Evolutionary conservation across 2,888 invertebrate genomes (phyloP).

Genomic region (Drosophila nr. perissopoda): DNA sequence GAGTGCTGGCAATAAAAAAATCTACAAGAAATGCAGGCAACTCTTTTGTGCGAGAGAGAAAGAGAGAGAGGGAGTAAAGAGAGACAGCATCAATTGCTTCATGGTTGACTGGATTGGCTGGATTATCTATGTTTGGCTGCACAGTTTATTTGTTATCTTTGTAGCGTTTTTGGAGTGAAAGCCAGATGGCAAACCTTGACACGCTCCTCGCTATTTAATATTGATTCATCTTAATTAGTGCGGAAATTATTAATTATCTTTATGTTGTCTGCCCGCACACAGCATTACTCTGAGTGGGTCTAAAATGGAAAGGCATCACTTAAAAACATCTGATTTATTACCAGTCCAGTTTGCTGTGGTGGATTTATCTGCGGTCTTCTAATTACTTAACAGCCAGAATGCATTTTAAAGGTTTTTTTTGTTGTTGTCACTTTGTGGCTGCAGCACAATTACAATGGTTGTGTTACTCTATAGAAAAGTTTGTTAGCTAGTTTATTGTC

Average conservation of each 20-base stretch:
- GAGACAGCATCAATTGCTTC: conserved; percentile 6
- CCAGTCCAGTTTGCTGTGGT: conserved; percentile 10
- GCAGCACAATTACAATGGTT: conserved; percentile 3
- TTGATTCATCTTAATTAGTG: conserved; percentile 71
- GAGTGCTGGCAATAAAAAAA: neutral
- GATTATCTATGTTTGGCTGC: neutral
- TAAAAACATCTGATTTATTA: conserved; percentile 10
- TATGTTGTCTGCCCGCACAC: conserved; percentile 26
- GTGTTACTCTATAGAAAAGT: conserved; percentile 2
- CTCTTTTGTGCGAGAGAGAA: neutral
- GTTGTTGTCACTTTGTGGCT: conserved; percentile 19
- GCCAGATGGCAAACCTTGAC: conserved; percentile 40
- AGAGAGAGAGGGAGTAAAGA: neutral
- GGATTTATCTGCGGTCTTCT: conserved; percentile 42
- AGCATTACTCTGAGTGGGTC: conserved; percentile 6
- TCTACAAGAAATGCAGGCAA: too few species aligned
- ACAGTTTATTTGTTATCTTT: conserved; percentile 34
- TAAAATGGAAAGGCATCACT: conserved; percentile 23
- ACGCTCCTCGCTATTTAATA: conserved; percentile 47
- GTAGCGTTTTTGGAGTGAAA: conserved; percentile 36
- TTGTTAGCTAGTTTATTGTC: neutral
- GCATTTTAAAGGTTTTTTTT: neutral
- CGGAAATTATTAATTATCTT: conserved; percentile 77
- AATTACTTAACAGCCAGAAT: conserved; percentile 32
- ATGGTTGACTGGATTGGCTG: conserved; percentile 37